Conservation (phyloP, 2,113 vertebrate genomes). For the Crotalus viridis region DNA sequence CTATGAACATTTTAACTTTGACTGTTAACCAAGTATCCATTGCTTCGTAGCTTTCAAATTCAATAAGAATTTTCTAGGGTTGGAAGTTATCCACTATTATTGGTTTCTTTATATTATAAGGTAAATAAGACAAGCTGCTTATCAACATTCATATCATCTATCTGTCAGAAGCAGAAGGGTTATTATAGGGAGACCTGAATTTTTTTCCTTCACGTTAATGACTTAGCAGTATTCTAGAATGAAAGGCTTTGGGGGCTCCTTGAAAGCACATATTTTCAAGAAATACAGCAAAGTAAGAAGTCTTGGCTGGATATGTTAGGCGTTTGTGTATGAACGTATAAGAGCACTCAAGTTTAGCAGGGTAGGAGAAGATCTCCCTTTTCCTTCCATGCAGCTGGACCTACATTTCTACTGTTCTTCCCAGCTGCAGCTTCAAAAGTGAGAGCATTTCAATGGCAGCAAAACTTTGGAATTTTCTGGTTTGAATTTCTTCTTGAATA, state of each 20-base stretch:
- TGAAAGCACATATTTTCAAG: neutral
- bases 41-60: neutral
- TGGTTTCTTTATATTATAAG: neutral
- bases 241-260: neutral
- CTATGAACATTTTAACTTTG: neutral
- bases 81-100: neutral
- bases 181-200: neutral
- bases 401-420: neutral
- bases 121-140: neutral
- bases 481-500: neutral
- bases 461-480: neutral
- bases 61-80: neutral
- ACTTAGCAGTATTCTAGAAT: neutral
- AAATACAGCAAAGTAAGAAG: neutral
- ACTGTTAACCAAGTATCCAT: neutral
- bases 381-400: neutral
- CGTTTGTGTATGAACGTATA: neutral
- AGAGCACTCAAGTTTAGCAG: neutral
- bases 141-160: neutral
- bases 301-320: neutral
- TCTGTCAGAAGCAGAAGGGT: neutral
- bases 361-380: neutral
- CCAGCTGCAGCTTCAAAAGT: neutral
- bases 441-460: neutral
- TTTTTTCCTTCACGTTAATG: neutral